Conservation (phyloP, 2,797 vertebrate species). For the Aeoliscus strigatus region DNA sequence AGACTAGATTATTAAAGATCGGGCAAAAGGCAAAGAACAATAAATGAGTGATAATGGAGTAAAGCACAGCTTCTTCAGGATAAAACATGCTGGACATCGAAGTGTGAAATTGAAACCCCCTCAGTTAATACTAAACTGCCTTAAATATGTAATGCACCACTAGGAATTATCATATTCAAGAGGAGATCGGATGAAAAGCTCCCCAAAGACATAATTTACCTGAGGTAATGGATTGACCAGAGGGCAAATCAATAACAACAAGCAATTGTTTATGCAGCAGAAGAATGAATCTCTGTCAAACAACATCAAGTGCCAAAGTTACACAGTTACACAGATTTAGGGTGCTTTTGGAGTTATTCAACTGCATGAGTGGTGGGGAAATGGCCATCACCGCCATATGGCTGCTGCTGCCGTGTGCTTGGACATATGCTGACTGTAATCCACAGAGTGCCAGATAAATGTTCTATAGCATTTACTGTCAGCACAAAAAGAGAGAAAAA, state of each 20-base stretch:
- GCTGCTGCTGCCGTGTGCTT: slow-evolving; percentile 15
- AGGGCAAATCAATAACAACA: slow-evolving; percentile 53
- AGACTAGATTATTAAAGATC: slow-evolving; percentile 7
- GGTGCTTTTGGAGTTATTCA: slow-evolving; percentile 26
- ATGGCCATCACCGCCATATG: slow-evolving; percentile 57
- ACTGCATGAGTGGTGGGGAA: slow-evolving; percentile 36
- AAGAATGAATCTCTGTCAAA: slow-evolving; percentile 50
- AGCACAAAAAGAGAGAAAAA: no score
- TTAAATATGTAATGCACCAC: slow-evolving; percentile 3
- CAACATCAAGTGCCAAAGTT: slow-evolving; percentile 29
- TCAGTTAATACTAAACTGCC: slow-evolving; percentile 27
- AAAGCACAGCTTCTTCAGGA: background rate
- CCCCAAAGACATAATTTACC: slow-evolving; percentile 46
- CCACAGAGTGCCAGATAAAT: slow-evolving; percentile 10
- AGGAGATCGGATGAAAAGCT: slow-evolving; percentile 33
- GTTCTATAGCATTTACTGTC: no score
- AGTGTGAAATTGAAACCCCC: slow-evolving; percentile 22
- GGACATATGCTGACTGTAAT: slow-evolving; percentile 36
- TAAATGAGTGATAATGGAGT: background rate
- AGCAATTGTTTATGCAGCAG: slow-evolving; percentile 38
- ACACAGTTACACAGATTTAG: slow-evolving; percentile 26
- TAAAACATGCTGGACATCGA: background rate
- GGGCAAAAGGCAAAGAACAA: background rate
- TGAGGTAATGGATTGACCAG: slow-evolving; percentile 33
- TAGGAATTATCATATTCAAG: slow-evolving; percentile 36